phyloP scores from a whole-genome alignment of 92 coral and sea anemone species.

The Muricea muricata region DNA sequence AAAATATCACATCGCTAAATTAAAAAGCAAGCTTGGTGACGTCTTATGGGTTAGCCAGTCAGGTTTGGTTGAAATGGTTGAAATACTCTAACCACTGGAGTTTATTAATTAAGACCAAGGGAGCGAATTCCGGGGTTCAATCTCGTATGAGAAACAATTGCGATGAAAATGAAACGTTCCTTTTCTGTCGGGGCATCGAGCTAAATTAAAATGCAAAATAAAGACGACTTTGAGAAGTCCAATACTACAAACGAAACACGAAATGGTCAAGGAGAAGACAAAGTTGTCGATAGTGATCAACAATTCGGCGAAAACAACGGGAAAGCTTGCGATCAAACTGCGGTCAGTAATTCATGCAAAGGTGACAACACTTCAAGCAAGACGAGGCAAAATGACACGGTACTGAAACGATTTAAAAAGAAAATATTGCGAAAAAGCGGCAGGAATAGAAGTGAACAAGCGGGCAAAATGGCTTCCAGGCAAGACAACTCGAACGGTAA shows the following conservation, averaged over 20 bases:
- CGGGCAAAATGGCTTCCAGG: not conserved
- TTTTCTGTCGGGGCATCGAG: not conserved
- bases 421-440: constrained; percentile 22
- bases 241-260: not conserved
- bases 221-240: not conserved
- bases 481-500: not conserved
- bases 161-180: not conserved
- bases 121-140: not conserved
- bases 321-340: not conserved
- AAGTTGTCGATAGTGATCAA: not conserved
- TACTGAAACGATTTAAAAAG: constrained; percentile 16
- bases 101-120: too few relatives aligned
- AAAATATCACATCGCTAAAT: too few relatives aligned
- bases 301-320: not conserved
- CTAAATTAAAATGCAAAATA: constrained; percentile 24
- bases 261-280: not conserved
- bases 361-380: constrained; percentile 5
- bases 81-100: too few relatives aligned
- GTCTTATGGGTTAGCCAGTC: too few relatives aligned
- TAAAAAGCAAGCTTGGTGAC: not conserved
- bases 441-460: not conserved
- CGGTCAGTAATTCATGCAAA: not conserved
- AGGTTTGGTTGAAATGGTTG: too few relatives aligned
- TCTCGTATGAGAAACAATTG: not conserved
- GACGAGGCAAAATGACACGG: constrained; percentile 2